Base-by-base conservation (phyloP, 2,113 vertebrate genomes). In the Pterocles gutturalis region DNA sequence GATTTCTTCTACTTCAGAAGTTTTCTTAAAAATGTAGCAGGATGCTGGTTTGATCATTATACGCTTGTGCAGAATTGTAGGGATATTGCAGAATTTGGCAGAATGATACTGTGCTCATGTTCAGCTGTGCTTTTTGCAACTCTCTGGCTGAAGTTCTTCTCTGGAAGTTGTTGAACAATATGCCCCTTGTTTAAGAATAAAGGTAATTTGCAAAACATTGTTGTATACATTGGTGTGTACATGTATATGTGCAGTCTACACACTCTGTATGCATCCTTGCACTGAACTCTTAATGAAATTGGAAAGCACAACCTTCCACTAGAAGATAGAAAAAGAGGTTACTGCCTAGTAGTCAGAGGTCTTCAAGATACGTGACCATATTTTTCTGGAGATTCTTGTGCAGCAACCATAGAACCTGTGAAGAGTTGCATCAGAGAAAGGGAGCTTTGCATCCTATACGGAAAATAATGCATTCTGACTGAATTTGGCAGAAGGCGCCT, bases 391-490 rank as follows among this genome's bases (percentile, higher is more conserved):
- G 21, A 64, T 96, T 94, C 71, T 79, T 95, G 67, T 55, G 17
- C 43, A 86, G 51, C 73, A 75, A 33, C 80, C 55, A 22, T 16
- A 66, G 55, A 19, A 89, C 71, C 57, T 61, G 4, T 79, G 36
- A 62, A 49, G 83, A 72, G 38, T 80, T 89, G 43, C 46, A 67
- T 34, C 33, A 45, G 83, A 90, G 75, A 84, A 60, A 36, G 11
- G 43, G 18, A 91, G 34, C 24, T 65, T 88, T 87, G 22, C 78
- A 58, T 91, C 41, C n/a, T 93, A 6, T 94, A 66, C 21, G 25
- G 83, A 86, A 92, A 92, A 73, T 93, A 84, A 94, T 75, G 81
- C 33, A 21, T 84, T 97, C 93, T 95, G 82, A 92, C 86, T 91
- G 31, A 67, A 58, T 86, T 83, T 95, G 95, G 92, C 85, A 31